Evolutionary conservation across 2,888 invertebrate genomes (phyloP), one percentile per base, ranked within the genome.

Genomic region (Byasa hedistus): DNA sequence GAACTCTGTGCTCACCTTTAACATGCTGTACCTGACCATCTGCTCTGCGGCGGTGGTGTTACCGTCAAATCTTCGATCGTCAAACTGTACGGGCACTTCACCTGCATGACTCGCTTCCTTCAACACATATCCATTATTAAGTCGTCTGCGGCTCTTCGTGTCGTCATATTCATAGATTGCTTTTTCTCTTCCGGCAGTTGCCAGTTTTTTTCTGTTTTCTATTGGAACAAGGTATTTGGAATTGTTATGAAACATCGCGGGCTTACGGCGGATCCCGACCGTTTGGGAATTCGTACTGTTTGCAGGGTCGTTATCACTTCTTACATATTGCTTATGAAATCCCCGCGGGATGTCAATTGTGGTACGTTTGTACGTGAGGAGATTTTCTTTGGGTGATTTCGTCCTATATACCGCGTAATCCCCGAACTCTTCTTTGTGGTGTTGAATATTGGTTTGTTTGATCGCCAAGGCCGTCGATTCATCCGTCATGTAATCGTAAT

Each of bases 401-500:
- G 44, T 62, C 5, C 8, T 24, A 22, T n/a, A 17, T 1, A 27
- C 19, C 32, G 32, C 10, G 27, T 44, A 17, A 48, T 66, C 60
- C 23, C 61, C 61, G 19, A 58, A 54, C 19, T 73, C 75, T 1
- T 67, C 68, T 19, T 68, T 64, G 12, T 60, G 56, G n/a, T 51
- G 51, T 23, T 27, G 27, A n/a, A 55, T 55, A 3, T 23, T 44
- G 10, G 39, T 10, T 4, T 19, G 19, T 67, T 17, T 23, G 19
- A 55, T 39, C 2, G 48, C 17, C 36, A 23, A 32, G n/a, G 51
- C 22, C 21, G 48, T 44, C 36, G 55, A 23, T 19, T 70, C 72
- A 5, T 68, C 57, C 0, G 74, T 65, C 68, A 72, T 68, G 68
- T 86, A 86, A 70, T 85, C 85, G 67, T 85, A 84, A 75, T 85